Base-by-base conservation (phyloP, 1,140 invertebrate species). In the Cyclargus thomasi region DNA sequence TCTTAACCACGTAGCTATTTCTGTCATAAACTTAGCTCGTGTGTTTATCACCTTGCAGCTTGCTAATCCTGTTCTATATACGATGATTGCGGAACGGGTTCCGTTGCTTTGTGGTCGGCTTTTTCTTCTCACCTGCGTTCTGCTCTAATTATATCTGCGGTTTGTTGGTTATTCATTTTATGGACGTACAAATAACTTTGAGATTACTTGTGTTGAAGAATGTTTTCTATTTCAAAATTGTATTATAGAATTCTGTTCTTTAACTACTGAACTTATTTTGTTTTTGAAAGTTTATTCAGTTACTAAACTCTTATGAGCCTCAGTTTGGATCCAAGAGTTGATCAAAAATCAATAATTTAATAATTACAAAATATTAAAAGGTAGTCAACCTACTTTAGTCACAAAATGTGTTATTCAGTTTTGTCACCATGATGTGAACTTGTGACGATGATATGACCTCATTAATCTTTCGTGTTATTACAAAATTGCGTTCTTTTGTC, bases 381-480 rank as follows among this genome's bases (percentile, higher is more conserved):
- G 10, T 39, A 1, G 10, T 39, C 36, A 39, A 39, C 4, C 36
- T 39, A 39, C 36, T 39, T 47, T 16, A 7, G 4, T 29, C 5
- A 29, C 8, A 29, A 29, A 29, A 7, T 29, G 11, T 16, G 39
- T 47, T 16, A 16, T 16, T 14, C 0, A 47, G 11, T 8, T n/a
- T n/a, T n/a, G n/a, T n/a, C n/a, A n/a, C n/a, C n/a, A n/a, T n/a
- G n/a, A n/a, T n/a, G n/a, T 47, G 39, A 47, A 16, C 5, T 16
- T 47, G 53, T 59, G 68, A 79, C 76, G 77, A 79, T 74, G 73
- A 74, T 77, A 76, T 73, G 71, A 67, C 72, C 74, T 74, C 83
- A 86, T 88, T 88, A 84, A 85, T 88, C 84, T 84, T 83, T 83
- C 76, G 74, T 74, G 77, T 77, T 81, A 81, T 88, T 82, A 86